These are phyloP conservation scores for Columba janthina DNA, from an alignment of 2,113 vertebrate genomes.

Conservation along the genomic window DNA sequence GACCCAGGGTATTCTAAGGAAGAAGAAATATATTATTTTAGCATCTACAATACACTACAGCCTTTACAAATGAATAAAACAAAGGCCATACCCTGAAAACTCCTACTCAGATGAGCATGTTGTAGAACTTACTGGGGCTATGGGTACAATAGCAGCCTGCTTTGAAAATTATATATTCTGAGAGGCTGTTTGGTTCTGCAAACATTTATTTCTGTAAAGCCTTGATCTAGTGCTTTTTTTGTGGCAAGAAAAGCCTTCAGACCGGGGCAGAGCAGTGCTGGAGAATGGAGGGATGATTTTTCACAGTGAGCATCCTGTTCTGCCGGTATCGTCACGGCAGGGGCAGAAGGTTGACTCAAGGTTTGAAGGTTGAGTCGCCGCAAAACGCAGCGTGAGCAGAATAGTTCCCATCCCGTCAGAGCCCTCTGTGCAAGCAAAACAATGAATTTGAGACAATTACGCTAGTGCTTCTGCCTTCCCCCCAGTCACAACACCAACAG, in stretches of 20 bases:
- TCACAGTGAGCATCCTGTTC: accelerated
- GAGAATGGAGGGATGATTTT: neutral
- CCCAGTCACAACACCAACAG: neutral
- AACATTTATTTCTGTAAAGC: neutral
- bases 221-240: accelerated
- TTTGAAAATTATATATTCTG: neutral
- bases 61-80: neutral
- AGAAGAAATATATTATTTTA: neutral
- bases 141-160: neutral
- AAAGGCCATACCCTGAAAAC: neutral
- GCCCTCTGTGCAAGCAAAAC: neutral
- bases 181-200: neutral
- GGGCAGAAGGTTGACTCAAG: accelerated
- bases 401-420: neutral
- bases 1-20: neutral
- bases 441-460: neutral
- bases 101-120: accelerated
- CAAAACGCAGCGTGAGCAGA: neutral
- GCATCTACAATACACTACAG: neutral
- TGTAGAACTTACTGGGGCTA: neutral
- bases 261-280: neutral
- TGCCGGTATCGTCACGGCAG: accelerated
- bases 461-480: neutral
- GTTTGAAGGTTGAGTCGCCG: neutral
- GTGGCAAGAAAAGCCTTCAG: neutral